Conservation (phyloP, 2,888 invertebrate species). For the Philopedon plagiatum region DNA sequence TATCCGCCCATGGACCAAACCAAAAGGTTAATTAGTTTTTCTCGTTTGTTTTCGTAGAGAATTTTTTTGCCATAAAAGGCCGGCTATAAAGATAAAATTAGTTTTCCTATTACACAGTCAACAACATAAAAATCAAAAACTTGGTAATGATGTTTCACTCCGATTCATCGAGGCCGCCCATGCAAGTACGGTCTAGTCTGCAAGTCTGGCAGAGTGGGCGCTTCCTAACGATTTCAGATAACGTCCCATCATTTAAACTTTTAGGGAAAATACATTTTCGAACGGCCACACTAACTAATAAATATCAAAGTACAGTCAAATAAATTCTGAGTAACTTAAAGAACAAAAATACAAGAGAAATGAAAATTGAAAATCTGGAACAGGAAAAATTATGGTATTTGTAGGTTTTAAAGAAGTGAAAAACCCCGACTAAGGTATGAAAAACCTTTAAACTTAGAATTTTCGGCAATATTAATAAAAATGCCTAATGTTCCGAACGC, state of each 20-base stretch:
- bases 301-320: not conserved
- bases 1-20: not conserved
- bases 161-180: constrained; percentile 3
- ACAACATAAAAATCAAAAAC: constrained; percentile 5
- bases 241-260: constrained; percentile 10
- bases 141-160: not conserved
- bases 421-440: no score
- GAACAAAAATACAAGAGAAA: not conserved
- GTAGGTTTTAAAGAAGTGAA: no score
- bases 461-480: no score
- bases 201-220: not conserved
- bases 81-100: not conserved
- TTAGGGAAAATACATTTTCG: constrained; percentile 1
- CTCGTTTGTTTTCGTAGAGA: not conserved
- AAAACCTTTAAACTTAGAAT: no score
- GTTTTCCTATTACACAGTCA: constrained; percentile 1
- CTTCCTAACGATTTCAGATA: not conserved
- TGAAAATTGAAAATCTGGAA: not conserved
- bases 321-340: not conserved
- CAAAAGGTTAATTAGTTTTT: not conserved
- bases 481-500: no score
- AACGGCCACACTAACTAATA: not conserved
- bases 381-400: no score
- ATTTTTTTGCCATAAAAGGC: not conserved
- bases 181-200: constrained; percentile 6